Percentiles rank a stretch among this genome's conserved stretches.
These are phyloP conservation scores for Reticulitermes lucifugus DNA, from an alignment of 2,888 invertebrate species.

Conservation along the genomic window DNA sequence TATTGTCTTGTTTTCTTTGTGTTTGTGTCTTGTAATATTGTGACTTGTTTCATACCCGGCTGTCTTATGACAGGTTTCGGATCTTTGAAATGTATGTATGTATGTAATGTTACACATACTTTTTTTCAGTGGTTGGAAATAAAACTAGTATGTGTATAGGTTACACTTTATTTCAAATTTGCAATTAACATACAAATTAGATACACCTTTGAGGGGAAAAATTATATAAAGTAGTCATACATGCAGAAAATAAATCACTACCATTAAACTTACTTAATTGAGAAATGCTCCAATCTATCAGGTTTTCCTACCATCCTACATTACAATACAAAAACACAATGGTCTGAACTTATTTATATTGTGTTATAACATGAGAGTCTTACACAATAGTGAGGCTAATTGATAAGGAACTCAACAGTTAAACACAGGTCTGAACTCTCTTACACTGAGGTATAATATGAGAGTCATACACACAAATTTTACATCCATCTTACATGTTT, in stretches of 20 bases:
- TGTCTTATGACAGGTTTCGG: too few species aligned
- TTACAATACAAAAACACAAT: constrained; percentile 23
- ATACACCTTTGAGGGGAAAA: neutral
- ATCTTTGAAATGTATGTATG: too few species aligned
- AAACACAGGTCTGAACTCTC: constrained; percentile 13
- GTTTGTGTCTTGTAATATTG: too few species aligned
- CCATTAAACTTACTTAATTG: neutral
- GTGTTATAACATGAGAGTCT: neutral
- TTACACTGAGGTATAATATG: neutral
- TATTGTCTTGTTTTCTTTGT: too few species aligned
- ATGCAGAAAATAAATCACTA: neutral
- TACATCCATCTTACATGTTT: constrained; percentile 1
- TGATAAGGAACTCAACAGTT: neutral
- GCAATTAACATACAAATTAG: neutral
- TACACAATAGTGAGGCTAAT: constrained; percentile 11
- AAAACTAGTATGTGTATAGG: neutral
- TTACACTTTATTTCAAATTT: neutral
- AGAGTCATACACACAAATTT: constrained; percentile 16
- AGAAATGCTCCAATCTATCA: neutral
- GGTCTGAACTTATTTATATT: neutral
- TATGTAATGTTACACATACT: too few species aligned
- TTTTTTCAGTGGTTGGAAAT: too few species aligned
- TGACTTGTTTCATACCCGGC: too few species aligned
- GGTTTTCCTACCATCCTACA: constrained; percentile 1
- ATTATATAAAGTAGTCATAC: neutral